Evolutionary conservation across 2,888 invertebrate species (phyloP).

Genomic region (Mamestra brassicae): DNA sequence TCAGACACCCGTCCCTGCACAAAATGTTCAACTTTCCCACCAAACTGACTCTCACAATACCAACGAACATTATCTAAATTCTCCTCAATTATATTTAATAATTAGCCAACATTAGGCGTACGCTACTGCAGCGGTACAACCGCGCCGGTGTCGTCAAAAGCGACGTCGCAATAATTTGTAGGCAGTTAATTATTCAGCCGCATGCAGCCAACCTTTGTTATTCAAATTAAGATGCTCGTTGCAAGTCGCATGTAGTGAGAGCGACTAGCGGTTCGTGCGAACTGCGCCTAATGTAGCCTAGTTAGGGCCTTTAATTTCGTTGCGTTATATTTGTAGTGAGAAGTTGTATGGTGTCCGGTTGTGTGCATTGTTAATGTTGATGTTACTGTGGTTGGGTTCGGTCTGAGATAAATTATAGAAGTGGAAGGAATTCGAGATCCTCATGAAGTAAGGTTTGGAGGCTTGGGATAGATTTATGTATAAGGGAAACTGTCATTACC

Average conservation of each 20-base stretch:
- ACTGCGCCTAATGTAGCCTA: conserved; percentile 59
- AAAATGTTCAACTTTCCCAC: not conserved
- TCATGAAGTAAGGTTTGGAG: too few species aligned
- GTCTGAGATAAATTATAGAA: not conserved
- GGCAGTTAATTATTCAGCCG: conserved; percentile 82
- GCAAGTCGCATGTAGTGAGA: conserved; percentile 60
- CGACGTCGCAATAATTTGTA: conserved; percentile 71
- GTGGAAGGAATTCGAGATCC: not conserved
- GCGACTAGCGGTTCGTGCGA: conserved; percentile 41
- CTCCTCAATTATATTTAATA: conserved; percentile 40
- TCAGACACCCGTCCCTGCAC: not conserved
- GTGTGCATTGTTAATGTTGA: conserved; percentile 27
- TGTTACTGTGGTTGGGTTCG: not conserved
- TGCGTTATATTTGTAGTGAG: conserved; percentile 1
- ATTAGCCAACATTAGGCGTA: conserved; percentile 52
- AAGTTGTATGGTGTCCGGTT: conserved; percentile 20
- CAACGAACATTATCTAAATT: conserved; percentile 10
- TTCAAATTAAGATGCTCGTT: conserved; percentile 79
- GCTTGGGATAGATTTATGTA: too few species aligned
- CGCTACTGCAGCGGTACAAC: conserved; percentile 42
- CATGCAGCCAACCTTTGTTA: conserved; percentile 85
- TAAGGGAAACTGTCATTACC: too few species aligned
- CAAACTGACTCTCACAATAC: not conserved
- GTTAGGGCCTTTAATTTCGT: conserved; percentile 53
- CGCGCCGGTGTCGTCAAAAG: conserved; percentile 56